Conservation (phyloP, 2,888 invertebrate genomes). For the Drosophila maculinotata region DNA sequence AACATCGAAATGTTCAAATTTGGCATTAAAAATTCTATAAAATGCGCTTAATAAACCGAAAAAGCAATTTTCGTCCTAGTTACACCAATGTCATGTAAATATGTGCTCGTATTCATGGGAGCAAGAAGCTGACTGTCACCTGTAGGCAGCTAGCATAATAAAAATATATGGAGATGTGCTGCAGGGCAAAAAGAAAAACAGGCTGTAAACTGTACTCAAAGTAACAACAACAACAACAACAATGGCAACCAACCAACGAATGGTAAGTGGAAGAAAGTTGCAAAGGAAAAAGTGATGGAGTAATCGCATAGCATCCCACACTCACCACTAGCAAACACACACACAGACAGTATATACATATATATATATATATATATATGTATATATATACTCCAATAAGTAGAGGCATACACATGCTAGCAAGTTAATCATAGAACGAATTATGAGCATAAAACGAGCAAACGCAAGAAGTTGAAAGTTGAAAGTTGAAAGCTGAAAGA, state of each 20-base stretch:
- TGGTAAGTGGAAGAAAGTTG: conserved; percentile 2
- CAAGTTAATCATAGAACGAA: conserved; percentile 39
- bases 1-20: conserved; percentile 14
- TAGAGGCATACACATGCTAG: conserved; percentile 13
- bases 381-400: not conserved
- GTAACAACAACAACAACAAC: conserved; percentile 5
- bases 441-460: conserved; percentile 27
- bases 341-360: conserved; percentile 2
- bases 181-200: not conserved
- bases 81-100: conserved; percentile 22
- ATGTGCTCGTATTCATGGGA: conserved; percentile 19
- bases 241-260: not conserved
- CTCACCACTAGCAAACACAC: not conserved
- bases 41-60: conserved; percentile 62
- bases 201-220: conserved; percentile 17
- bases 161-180: conserved; percentile 23
- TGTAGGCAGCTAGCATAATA: conserved; percentile 32
- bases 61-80: conserved; percentile 53
- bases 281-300: conserved; percentile 10
- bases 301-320: conserved; percentile 13
- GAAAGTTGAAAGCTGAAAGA: conserved; percentile 18
- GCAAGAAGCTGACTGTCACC: conserved; percentile 33
- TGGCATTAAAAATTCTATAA: conserved; percentile 56
- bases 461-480: conserved; percentile 7
- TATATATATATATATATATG: not conserved